Percentiles rank a stretch among this genome's conserved stretches.
Evolutionary conservation across 2,797 vertebrate species (phyloP).

Genomic region (Thalassophryne amazonica): DNA sequence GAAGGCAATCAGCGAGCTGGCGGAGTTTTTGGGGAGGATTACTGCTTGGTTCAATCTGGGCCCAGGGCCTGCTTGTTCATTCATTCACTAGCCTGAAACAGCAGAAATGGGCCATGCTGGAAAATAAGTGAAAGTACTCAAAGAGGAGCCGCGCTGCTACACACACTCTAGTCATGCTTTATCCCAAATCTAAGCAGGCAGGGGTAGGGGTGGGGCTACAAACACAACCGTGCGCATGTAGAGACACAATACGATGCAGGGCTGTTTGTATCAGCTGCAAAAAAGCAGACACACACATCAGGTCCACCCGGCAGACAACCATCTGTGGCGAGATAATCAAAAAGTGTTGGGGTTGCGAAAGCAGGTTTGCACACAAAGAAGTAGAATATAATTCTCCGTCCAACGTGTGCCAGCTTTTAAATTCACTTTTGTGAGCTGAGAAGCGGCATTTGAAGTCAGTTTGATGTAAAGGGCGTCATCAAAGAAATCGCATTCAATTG

Average conservation of each 20-base stretch:
- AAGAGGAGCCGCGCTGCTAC: conserved; percentile 33
- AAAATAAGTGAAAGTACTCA: conserved; percentile 49
- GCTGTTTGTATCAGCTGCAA: conserved; percentile 28
- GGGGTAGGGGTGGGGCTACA: conserved; percentile 39
- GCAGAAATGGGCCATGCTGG: conserved; percentile 54
- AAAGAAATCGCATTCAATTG: conserved; percentile 42
- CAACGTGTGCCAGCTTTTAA: conserved; percentile 32
- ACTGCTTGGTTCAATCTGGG: conserved; percentile 71
- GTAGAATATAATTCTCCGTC: conserved; percentile 39
- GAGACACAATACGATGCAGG: conserved; percentile 27
- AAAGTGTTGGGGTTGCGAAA: conserved; percentile 48
- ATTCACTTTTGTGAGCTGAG: conserved; percentile 48
- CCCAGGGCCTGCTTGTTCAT: conserved; percentile 50
- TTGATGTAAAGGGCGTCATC: conserved; percentile 42
- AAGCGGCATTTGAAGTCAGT: conserved; percentile 55
- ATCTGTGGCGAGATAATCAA: conserved; percentile 66
- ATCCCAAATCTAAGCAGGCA: conserved; percentile 44
- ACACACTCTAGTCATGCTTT: conserved; percentile 32
- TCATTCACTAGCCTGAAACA: conserved; percentile 66
- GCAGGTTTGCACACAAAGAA: conserved; percentile 43
- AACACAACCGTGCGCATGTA: conserved; percentile 4
- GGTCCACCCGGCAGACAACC: conserved; percentile 44
- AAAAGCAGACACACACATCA: conserved; percentile 35
- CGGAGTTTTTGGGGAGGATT: conserved; percentile 70
- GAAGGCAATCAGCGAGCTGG: conserved; percentile 78